Evolutionary conservation across 2,888 invertebrate genomes (phyloP), one percentile per base, ranked within the genome.

Genomic region (Serripes groenlandicus): DNA sequence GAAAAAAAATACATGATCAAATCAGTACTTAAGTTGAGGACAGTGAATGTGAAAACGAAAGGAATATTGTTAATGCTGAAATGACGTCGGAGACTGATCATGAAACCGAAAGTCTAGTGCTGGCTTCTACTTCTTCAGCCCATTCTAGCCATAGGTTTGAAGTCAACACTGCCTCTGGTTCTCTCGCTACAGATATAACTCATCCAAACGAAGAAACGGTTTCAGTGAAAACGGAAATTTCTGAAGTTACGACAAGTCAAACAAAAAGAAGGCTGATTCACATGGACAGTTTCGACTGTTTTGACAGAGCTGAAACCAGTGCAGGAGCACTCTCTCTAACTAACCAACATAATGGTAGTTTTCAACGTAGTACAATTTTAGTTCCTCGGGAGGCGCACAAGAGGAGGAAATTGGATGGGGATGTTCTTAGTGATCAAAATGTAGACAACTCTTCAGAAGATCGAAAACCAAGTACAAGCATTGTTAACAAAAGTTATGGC

Each of bases 341-440:
- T n/a, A 34, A 62, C 21, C 62, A 30, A 7, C 62, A 34, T 11
- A n/a, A 11, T 1, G 30, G 30, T 28, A 34, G 34, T 62, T 62
- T 7, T 34, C 7, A 34, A 30, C 21, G 3, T 18, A 3, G 18
- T n/a, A 34, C 62, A 3, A 32, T 71, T 82, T n/a, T 75, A 78
- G 30, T 78, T 78, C 30, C 78, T 82, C 9, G 42, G 71, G 0
- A 42, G 82, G 30, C 37, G 58, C 34, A 82, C 71, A 52, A 69
- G 66, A 60, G 9, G 73, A 37, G 76, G 69, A 68, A 30, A 18
- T n/a, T 4, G 52, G 2, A 3, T 4, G n/a, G n/a, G n/a, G n/a
- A n/a, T n/a, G n/a, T n/a, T n/a, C n/a, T n/a, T n/a, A n/a, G n/a
- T n/a, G n/a, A n/a, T n/a, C n/a, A n/a, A n/a, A n/a, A n/a, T n/a